phyloP scores from a whole-genome alignment of 2,888 invertebrate genomes.

The Orthosia incerta region DNA sequence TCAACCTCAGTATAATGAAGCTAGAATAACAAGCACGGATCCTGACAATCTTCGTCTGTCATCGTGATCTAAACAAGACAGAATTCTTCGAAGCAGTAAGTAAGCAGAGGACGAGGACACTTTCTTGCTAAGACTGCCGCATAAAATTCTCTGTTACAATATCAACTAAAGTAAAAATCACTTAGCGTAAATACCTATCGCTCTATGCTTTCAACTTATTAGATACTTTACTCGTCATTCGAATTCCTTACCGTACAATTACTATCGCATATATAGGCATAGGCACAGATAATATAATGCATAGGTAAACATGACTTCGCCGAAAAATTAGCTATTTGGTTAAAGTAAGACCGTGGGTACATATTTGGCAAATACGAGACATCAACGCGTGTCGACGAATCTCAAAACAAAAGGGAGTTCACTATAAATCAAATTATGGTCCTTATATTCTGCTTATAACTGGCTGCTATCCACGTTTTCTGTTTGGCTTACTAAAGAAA shows the following conservation, averaged over 20 bases:
- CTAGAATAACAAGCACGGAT: background rate
- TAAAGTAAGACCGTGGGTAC: background rate
- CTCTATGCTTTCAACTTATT: no score
- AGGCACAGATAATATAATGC: background rate
- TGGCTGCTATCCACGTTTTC: background rate
- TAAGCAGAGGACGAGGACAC: no score
- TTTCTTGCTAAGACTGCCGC: background rate
- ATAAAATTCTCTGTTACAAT: background rate
- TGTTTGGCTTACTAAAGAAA: no score
- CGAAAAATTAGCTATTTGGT: background rate
- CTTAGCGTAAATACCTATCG: no score
- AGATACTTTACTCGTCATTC: background rate
- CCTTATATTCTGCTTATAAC: background rate
- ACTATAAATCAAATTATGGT: background rate
- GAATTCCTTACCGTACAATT: background rate
- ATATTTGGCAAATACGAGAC: background rate
- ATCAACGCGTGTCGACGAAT: background rate
- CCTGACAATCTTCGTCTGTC: slow-evolving; percentile 5
- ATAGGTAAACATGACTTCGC: background rate
- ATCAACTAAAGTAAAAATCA: background rate
- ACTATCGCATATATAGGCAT: no score
- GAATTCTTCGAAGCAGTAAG: slow-evolving; percentile 5
- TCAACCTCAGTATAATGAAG: background rate
- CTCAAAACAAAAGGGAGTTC: background rate
- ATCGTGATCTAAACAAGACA: slow-evolving; percentile 8